Base-by-base conservation (phyloP, 2,888 invertebrate species). In the Trichacis sp. region DNA sequence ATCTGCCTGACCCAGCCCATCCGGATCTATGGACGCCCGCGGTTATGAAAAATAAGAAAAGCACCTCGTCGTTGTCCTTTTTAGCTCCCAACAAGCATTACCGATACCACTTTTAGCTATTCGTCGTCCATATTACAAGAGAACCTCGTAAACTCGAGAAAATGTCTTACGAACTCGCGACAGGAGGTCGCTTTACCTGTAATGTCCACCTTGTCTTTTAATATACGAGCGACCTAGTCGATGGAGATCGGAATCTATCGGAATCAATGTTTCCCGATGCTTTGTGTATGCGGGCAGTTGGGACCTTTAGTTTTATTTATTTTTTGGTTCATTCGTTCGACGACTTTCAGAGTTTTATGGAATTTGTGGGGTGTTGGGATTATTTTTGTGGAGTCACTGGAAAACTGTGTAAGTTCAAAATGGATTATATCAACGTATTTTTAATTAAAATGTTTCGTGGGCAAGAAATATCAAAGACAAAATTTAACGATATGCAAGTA, bases 21-120 rank as follows among this genome's bases (percentile, higher is more conserved):
- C 30, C 54, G 57, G 45, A 59, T 59, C 55, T 55, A 51, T 59
- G 59, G 53, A 63, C 67, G 67, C 67, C 63, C 62, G 63, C 59
- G 67, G 67, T 67, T 60, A 63, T 47, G 52, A 67, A 63, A 67
- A 67, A 63, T 45, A 67, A 67, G 48, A 59, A 67, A 63, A 58
- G 48, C 48, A 47, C 47, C 55, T 51, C 55, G 53, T 52, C 46
- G 59, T 59, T 52, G 63, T 67, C 59, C 56, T 53, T 62, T 47
- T 63, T 47, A 63, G 53, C 46, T 63, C 59, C 52, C 56, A 63
- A 53, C 43, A 48, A 60, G 58, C 49, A 63, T 67, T 56, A 63
- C 67, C 43, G 50, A 56, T 56, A 60, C 55, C 51, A 55, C 55
- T 63, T 60, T 67, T 67, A 56, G 59, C 53, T 63, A 66, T 63